phyloP scores from a whole-genome alignment of 2,888 invertebrate genomes.

The Mayetiola destructor region DNA sequence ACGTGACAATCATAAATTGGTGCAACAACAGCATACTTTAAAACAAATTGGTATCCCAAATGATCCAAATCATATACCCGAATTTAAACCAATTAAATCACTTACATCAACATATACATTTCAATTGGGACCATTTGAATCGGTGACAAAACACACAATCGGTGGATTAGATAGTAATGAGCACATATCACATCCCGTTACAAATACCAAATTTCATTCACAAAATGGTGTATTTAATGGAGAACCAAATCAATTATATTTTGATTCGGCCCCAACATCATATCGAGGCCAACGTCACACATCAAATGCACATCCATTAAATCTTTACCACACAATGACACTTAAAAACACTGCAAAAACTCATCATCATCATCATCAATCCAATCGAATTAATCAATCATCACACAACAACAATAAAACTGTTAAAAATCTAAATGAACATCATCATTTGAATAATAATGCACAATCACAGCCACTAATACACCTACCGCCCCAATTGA shows the following conservation, averaged over 20 bases:
- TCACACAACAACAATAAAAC: no score
- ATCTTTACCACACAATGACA: constrained; percentile 20
- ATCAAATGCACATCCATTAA: constrained; percentile 18
- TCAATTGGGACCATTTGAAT: constrained; percentile 2
- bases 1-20: not conserved
- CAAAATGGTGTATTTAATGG: no score
- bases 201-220: no score
- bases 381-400: no score
- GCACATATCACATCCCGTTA: not conserved
- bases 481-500: not conserved
- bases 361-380: no score
- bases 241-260: no score
- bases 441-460: no score
- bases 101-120: constrained; percentile 6
- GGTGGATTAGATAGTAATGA: not conserved
- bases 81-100: constrained; percentile 14
- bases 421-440: no score
- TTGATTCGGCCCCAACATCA: not conserved
- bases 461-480: not conserved
- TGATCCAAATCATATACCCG: constrained; percentile 17
- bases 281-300: not conserved
- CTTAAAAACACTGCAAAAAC: constrained; percentile 14
- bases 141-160: not conserved
- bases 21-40: constrained; percentile 8
- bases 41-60: constrained; percentile 20